Evolutionary conservation across 2,888 invertebrate genomes (phyloP).

Genomic region (Acrocyrtus sp.): DNA sequence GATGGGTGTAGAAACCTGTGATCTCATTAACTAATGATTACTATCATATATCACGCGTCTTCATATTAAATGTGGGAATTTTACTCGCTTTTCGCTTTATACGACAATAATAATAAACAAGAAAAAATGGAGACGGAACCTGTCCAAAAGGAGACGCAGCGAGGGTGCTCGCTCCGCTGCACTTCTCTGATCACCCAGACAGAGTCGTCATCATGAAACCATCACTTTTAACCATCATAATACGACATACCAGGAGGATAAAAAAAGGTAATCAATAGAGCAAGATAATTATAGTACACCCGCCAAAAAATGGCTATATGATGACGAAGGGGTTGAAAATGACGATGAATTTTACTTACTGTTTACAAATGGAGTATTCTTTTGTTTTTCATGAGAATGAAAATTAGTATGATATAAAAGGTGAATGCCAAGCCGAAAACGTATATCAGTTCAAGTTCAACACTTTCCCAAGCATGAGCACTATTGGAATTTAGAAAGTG

Average conservation of each 20-base stretch:
- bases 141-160: constrained; percentile 48
- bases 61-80: too few relatives aligned
- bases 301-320: constrained; percentile 15
- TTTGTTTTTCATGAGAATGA: too few relatives aligned
- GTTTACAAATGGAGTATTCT: too few relatives aligned
- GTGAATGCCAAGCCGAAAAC: constrained; percentile 9
- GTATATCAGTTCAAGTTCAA: constrained; percentile 40
- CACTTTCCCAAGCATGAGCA: constrained; percentile 30
- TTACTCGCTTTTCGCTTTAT: too few relatives aligned
- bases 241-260: too few relatives aligned
- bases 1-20: constrained; percentile 47
- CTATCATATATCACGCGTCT: constrained; percentile 51
- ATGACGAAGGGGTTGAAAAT: too few relatives aligned
- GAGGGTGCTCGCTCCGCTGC: background rate
- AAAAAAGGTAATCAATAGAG: constrained; percentile 37
- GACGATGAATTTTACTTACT: too few relatives aligned
- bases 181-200: constrained; percentile 7
- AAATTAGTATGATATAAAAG: constrained; percentile 45
- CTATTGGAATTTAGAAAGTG: too few relatives aligned
- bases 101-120: background rate
- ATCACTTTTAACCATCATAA: too few relatives aligned
- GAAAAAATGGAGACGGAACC: constrained; percentile 42
- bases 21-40: constrained; percentile 52
- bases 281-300: constrained; percentile 40
- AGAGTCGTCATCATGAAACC: too few relatives aligned